Evolutionary conservation across 2,888 invertebrate genomes (phyloP).

Genomic region (Mesorhabditis belari): DNA sequence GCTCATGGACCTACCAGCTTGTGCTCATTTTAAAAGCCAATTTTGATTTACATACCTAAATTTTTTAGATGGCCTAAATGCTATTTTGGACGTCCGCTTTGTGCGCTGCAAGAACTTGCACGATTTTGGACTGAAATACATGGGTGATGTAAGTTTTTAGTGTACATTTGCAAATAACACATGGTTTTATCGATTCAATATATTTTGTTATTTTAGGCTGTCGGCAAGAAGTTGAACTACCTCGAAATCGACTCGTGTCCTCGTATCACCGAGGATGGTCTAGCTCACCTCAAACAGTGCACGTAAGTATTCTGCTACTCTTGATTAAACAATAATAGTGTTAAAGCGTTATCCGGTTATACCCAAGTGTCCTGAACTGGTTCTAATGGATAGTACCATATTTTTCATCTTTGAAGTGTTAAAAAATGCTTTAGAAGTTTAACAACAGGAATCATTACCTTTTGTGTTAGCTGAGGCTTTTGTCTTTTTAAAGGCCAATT

Average conservation of each 20-base stretch:
- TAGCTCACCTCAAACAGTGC: conserved; percentile 30
- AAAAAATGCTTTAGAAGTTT: too few relatives aligned
- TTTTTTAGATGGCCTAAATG: conserved; percentile 18
- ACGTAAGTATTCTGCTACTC: conserved; percentile 10
- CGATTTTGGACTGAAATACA: conserved; percentile 38
- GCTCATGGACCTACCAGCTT: background rate
- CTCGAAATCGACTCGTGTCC: conserved; percentile 33
- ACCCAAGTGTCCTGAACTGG: too few relatives aligned
- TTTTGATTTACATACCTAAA: background rate
- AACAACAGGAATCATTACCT: too few relatives aligned
- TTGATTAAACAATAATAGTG: too few relatives aligned
- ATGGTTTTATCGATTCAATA: too few relatives aligned
- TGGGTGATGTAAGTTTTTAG: conserved; percentile 16
- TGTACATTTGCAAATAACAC: too few relatives aligned
- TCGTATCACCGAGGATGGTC: conserved; percentile 37
- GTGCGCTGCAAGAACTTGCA: conserved; percentile 37
- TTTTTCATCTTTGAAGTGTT: too few relatives aligned
- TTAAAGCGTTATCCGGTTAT: too few relatives aligned
- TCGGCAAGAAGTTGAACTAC: conserved; percentile 21
- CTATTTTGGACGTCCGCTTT: conserved; percentile 24
- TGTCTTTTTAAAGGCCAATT: background rate
- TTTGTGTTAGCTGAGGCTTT: background rate
- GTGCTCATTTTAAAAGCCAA: background rate
- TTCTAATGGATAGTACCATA: too few relatives aligned
- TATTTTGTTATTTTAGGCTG: conserved; percentile 6